phyloP scores from a whole-genome alignment of 2,113 vertebrate genomes.

The Hemibagrus wyckioides region DNA sequence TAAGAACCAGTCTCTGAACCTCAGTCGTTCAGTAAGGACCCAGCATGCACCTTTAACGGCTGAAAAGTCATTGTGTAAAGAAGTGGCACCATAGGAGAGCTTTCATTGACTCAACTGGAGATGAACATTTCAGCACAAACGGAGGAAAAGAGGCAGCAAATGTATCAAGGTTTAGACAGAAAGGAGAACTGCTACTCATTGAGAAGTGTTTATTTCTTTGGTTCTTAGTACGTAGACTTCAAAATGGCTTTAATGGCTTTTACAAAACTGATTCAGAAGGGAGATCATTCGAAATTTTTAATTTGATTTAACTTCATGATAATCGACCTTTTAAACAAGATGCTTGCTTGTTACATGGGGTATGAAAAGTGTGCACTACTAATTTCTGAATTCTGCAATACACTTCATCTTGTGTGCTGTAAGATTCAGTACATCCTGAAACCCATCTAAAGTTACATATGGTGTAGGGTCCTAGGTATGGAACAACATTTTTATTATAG shows the following conservation, averaged over 20 bases:
- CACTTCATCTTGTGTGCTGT: background rate
- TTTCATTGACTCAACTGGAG: constrained; percentile 42
- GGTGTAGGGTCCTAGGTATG: background rate
- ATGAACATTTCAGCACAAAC: constrained; percentile 16
- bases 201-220: background rate
- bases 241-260: background rate
- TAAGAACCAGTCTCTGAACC: constrained; percentile 7
- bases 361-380: background rate
- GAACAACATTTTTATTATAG: background rate
- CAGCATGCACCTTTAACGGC: constrained; percentile 35
- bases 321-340: background rate
- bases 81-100: constrained; percentile 25
- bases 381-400: background rate
- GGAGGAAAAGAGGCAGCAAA: background rate
- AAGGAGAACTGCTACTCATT: constrained; percentile 6
- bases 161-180: constrained; percentile 13
- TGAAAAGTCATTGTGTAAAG: constrained; percentile 48
- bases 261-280: background rate
- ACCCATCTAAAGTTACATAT: background rate
- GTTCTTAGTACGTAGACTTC: background rate
- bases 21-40: constrained; percentile 24
- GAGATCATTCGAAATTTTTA: background rate
- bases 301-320: background rate
- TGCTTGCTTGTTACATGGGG: background rate
- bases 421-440: background rate